These are phyloP conservation scores for Solenopsis fugax DNA, from an alignment of 1,140 invertebrate species.

Conservation along the genomic window DNA sequence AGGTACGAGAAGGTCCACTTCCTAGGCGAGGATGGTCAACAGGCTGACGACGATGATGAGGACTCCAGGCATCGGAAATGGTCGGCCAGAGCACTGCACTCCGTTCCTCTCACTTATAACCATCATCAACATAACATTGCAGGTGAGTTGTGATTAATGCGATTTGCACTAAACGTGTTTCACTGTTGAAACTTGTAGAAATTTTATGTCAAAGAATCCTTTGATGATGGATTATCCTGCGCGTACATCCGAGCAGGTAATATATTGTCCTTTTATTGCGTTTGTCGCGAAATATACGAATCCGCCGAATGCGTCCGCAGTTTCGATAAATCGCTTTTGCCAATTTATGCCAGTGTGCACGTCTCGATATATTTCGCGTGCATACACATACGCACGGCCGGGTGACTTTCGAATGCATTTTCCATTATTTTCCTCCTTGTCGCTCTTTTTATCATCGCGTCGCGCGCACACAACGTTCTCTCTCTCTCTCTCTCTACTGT, in stretches of 20 bases:
- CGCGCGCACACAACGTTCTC: neutral
- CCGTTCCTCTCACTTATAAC: conserved; percentile 94
- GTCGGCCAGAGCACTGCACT: conserved; percentile 90
- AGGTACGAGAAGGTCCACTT: conserved; percentile 95
- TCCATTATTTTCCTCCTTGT: conserved; percentile 66
- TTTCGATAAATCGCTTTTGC: conserved; percentile 62
- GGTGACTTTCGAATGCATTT: conserved; percentile 70
- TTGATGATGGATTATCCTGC: neutral
- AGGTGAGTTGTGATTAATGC: conserved; percentile 86
- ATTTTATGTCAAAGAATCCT: neutral
- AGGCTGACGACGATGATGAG: conserved; percentile 92
- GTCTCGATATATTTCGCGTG: conserved; percentile 51
- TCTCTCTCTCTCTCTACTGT: neutral
- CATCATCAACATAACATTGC: conserved; percentile 93
- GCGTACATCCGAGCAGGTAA: neutral
- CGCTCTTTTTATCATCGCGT: conserved; percentile 25
- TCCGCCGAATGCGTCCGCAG: conserved; percentile 12
- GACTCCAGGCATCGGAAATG: conserved; percentile 90
- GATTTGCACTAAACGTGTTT: too few relatives aligned
- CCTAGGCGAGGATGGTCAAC: conserved; percentile 93
- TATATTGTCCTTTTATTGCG: neutral
- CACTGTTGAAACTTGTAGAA: neutral
- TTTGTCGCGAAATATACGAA: neutral
- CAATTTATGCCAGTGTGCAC: conserved; percentile 49
- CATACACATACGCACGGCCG: conserved; percentile 54